Base-by-base conservation (phyloP, 2,113 vertebrate genomes). In the Myotis brandtii region DNA sequence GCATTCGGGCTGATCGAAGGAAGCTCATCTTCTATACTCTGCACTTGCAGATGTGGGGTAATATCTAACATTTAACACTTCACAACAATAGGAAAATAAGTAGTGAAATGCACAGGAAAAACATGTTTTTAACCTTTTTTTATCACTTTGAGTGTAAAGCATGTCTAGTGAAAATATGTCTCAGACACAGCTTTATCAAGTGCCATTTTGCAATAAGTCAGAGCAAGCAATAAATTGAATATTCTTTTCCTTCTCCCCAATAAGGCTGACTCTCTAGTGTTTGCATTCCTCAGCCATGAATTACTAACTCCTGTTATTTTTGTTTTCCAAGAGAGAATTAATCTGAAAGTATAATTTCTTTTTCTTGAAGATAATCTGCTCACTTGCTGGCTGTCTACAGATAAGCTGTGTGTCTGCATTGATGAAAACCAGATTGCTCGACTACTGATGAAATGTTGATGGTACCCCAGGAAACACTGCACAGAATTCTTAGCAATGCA, bases 401-500 rank as follows among this genome's bases (percentile, higher is more conserved):
- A 97, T 96, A 97, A 96, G 70, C 89, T 94, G 56, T 52, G 2
- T 80, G 86, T 94, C 86, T 76, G 69, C 67, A 70, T 32, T 94
- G 94, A 97, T 97, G 95, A 94, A 91, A 97, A 80, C 50, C 94
- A 97, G 93, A 96, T 96, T 97, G 83, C 48, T 77, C 69, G 46
- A 84, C 77, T 93, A 72, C 94, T 91, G 56, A 86, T 91, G 93
- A 97, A 93, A 94, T 92, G 89, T 43, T 91, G 93, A 80, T 50
- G 79, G 43, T 27, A 56, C 11, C 50, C 62, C n/a, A 72, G 70
- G 94, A 93, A 84, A 9, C 40, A 82, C 89, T 95, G 79, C 32
- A 5, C 14, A 5, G 72, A 93, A 69, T 87, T 48, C n/a, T 16
- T 43, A 84, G 83, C 67, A 62, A 59, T 2, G 9, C 27, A 48